Conservation (phyloP, 2,888 invertebrate species). For the Pristionchus maxplancki region DNA sequence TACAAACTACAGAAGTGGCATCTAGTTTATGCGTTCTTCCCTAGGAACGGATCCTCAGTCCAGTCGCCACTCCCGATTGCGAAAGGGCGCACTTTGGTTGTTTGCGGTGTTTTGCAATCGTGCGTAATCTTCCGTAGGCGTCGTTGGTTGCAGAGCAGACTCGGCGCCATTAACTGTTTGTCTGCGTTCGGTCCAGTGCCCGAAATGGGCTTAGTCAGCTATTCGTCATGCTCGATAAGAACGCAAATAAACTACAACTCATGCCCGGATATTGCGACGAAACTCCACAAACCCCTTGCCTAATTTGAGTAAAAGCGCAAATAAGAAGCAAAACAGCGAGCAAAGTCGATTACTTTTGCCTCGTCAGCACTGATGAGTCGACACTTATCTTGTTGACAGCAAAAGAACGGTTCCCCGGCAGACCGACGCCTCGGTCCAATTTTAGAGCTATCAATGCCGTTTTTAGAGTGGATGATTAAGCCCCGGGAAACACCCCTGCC, state of each 20-base stretch:
- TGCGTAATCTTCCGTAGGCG: neutral
- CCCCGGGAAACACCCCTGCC: conserved; percentile 1
- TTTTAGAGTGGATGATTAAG: conserved; percentile 13
- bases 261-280: neutral
- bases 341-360: neutral
- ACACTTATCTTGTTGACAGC: neutral
- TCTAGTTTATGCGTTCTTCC: neutral
- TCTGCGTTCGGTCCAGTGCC: neutral
- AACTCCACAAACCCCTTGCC: neutral
- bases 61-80: neutral
- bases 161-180: conserved; percentile 38
- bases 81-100: neutral
- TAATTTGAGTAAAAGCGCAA: neutral
- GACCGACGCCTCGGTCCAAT: neutral
- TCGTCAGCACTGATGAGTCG: neutral
- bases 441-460: neutral
- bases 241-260: conserved; percentile 10
- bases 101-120: conserved; percentile 8
- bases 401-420: neutral
- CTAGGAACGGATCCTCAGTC: neutral
- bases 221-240: conserved; percentile 4
- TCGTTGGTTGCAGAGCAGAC: neutral
- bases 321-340: neutral
- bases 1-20: too few relatives aligned
- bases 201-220: conserved; percentile 33